phyloP scores from a whole-genome alignment of 2,797 vertebrate genomes.

The Erpetoichthys calabaricus region DNA sequence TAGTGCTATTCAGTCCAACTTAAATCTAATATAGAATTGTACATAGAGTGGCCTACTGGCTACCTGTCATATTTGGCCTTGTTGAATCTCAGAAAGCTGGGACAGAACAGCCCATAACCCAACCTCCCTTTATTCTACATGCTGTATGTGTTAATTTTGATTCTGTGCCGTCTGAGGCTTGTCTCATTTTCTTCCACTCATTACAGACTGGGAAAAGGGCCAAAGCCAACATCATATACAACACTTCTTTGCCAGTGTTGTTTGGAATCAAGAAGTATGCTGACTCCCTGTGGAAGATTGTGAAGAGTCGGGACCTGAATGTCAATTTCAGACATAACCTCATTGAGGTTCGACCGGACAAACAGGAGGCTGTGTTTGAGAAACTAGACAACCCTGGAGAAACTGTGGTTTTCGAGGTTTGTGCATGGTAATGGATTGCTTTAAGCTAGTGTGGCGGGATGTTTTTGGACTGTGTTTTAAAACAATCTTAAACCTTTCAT shows the following conservation, averaged over 20 bases:
- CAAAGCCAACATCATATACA: conserved; percentile 80
- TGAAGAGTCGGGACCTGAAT: conserved; percentile 57
- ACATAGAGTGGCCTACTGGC: no score
- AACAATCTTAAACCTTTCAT: conserved; percentile 26
- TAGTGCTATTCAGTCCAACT: no score
- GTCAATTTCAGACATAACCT: conserved; percentile 78
- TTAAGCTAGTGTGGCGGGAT: conserved; percentile 15
- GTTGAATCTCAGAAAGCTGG: no score
- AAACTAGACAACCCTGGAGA: conserved; percentile 75
- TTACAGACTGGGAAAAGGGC: conserved; percentile 70
- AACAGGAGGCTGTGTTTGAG: conserved; percentile 84
- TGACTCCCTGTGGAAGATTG: conserved; percentile 67
- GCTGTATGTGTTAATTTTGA: no score
- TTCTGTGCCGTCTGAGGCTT: not conserved
- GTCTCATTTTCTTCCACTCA: conserved; percentile 25
- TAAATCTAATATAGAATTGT: no score
- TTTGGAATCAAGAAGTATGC: conserved; percentile 91
- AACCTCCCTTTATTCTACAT: no score
- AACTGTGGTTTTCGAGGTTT: conserved; percentile 68
- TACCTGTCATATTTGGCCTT: no score
- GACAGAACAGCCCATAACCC: no score
- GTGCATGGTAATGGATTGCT: conserved; percentile 26
- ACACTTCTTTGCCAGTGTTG: conserved; percentile 74
- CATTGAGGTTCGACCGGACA: conserved; percentile 78
- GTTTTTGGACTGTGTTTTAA: conserved; percentile 47